Base-by-base conservation (phyloP, 2,888 invertebrate genomes). In the Pseudeuparius sepicola region DNA sequence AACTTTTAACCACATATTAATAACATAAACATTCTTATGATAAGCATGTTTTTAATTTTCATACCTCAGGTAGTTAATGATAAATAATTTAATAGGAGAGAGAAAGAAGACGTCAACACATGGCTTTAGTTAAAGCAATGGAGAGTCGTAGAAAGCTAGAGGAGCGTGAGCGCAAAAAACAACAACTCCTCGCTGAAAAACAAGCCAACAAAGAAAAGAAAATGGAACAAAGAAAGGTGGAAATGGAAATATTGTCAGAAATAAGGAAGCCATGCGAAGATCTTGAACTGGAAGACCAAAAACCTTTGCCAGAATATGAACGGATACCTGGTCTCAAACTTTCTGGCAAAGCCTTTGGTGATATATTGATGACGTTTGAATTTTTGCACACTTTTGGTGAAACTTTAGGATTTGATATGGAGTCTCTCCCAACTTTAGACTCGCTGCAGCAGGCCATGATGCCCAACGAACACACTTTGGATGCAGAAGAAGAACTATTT, bases 301-400 rank as follows among this genome's bases (percentile, higher is more conserved):
- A 77, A 54, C 64, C 73, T 0, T 63, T 87, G 42, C 86, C 86
- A 1, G 67, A 73, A 3, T 65, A 86, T 34, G 75, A 78, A 35
- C 70, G 92, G 45, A 77, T 96, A 47, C 76, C 82, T 0, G 59
- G 59, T 9, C 42, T 63, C 27, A 60, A 57, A 54, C 65, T 97
- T 32, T 71, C 85, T 1, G 92, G 90, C 0, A 79, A 85, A 55
- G 92, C 93, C 1, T 88, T 93, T 67, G 84, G 88, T 1, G 88
- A 96, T 61, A 70, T 86, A 25, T 67, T 97, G 13, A 94, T 96
- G 82, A 84, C 90, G n/a, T 85, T 86, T 55, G 96, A 97, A 66
- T 97, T 97, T 60, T 69, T 96, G 46, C 86, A 93, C 53, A 96
- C 93, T 65, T 97, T 97, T 57, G 90, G 89, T 31, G 88, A 89